Evolutionary conservation across 2,888 invertebrate species (phyloP), one percentile per base, ranked within the genome.

Genomic region (Eubasilissa splendida): DNA sequence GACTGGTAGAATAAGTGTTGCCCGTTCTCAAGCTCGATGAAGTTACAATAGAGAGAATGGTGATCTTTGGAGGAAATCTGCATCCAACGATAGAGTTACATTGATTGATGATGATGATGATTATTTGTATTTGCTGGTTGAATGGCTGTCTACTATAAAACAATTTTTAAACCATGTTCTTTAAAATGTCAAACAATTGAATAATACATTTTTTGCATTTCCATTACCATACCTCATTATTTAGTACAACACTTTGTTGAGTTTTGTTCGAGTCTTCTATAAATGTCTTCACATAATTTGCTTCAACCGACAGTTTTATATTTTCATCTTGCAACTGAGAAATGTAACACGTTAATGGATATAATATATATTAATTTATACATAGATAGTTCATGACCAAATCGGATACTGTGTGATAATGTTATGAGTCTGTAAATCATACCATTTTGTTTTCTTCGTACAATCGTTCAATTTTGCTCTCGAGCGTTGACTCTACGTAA

Each of bases 361-460:
- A 63, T 31, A n/a, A 4, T 22, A n/a, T 12, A 63, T 7, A 14
- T 14, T 22, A 63, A 31, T n/a, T 63, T 7, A 14, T 14, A 42
- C 42, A 42, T 42, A 42, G 42, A 42, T 42, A 63, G 22, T 14
- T 63, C 58, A 11, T 63, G 22, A 63, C 4, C 52, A 60, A 73
- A 22, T 22, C n/a, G 4, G 42, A 22, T 22, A 22, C 22, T 22
- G 22, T 22, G 22, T 22, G 22, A 22, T 22, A 68, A 50, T 42
- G 4, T 42, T 31, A 11, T 22, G 22, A 22, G 22, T 22, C 22
- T 22, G 2, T 33, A 52, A 42, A 11, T 3, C 50, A 31, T 77
- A 77, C 77, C 77, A 58, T 53, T 79, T 79, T 14, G 56, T 76
- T 80, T 59, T 80, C 71, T 33, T 79, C 8, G 14, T 42, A 74